Conservation (phyloP, 2,113 vertebrate genomes). For the Thamnaconus septentrionalis region DNA sequence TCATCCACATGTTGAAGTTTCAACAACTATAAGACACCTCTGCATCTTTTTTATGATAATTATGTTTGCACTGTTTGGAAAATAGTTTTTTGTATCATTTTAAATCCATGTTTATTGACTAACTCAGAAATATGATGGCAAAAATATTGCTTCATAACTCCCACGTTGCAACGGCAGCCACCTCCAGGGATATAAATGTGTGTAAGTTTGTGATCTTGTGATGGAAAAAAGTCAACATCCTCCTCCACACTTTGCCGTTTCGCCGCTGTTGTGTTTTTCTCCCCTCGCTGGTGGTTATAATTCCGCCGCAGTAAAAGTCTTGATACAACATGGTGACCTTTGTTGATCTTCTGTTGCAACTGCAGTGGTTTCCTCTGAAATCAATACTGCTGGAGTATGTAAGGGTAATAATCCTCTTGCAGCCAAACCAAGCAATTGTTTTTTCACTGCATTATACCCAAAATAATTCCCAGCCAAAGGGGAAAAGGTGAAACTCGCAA, state of each 20-base stretch:
- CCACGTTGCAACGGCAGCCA: not conserved
- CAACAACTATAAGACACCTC: too few species aligned
- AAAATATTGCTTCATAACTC: not conserved
- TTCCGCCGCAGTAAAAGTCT: not conserved
- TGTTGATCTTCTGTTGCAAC: not conserved
- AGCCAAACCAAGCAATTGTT: not conserved
- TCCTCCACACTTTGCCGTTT: not conserved
- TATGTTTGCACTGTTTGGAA: not conserved
- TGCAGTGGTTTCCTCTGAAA: not conserved
- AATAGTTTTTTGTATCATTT: too few species aligned
- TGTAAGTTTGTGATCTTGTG: not conserved
- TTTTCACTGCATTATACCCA: not conserved
- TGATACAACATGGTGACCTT: not conserved
- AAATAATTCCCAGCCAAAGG: slow-evolving; percentile 3
- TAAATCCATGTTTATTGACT: too few species aligned
- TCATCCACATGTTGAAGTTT: too few species aligned
- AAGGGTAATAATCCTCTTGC: not conserved
- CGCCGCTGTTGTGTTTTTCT: not conserved
- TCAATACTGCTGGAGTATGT: not conserved
- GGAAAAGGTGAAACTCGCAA: not conserved
- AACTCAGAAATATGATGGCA: too few species aligned
- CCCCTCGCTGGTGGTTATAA: not conserved
- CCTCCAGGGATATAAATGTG: not conserved
- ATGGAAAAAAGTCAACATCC: not conserved
- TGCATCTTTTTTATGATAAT: not conserved